A percentile compares a stretch with the other conserved stretches of the same genome.
phyloP scores from a whole-genome alignment of 2,888 invertebrate species.

The Autographa gamma region DNA sequence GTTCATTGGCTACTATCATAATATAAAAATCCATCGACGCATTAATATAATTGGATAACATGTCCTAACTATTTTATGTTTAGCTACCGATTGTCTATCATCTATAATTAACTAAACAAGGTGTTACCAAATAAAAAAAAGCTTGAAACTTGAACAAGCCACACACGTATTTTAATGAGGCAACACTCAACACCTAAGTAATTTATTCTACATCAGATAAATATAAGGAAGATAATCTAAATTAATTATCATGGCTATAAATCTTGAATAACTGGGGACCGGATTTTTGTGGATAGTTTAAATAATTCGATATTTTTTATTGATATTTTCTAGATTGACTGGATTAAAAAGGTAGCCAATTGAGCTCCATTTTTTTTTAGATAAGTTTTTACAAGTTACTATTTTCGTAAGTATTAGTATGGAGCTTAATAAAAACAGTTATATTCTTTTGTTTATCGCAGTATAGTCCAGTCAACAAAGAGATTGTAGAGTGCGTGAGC shows the following conservation, averaged over 20 bases:
- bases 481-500: too few species aligned
- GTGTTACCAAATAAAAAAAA: background rate
- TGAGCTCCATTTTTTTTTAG: too few species aligned
- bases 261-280: background rate
- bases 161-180: conserved; percentile 1
- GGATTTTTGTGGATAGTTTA: background rate
- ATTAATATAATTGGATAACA: background rate
- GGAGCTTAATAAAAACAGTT: too few species aligned
- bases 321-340: too few species aligned
- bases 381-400: too few species aligned
- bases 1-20: too few species aligned
- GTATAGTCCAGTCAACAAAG: too few species aligned
- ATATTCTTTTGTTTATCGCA: too few species aligned
- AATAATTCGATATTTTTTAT: background rate
- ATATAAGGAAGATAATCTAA: background rate
- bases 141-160: background rate
- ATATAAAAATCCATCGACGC: background rate
- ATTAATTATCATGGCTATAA: background rate
- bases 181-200: background rate
- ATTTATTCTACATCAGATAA: background rate
- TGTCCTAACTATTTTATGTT: background rate
- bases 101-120: background rate
- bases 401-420: too few species aligned
- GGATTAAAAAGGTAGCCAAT: too few species aligned
- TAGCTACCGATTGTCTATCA: background rate